Evolutionary conservation across 2,888 invertebrate species (phyloP).

Genomic region (Calephelis perditalis): DNA sequence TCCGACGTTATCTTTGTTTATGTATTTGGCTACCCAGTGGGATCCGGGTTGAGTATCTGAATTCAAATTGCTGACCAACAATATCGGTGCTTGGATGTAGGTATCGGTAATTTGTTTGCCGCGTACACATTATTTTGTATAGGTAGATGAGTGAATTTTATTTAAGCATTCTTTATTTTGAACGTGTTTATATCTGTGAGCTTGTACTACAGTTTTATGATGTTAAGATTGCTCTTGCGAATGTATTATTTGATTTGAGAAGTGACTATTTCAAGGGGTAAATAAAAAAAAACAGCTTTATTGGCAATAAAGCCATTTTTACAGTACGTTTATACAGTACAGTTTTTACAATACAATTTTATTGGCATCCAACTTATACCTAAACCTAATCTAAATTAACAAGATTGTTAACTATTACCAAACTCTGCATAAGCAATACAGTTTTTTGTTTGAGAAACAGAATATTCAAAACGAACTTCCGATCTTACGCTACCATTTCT

Average conservation of each 20-base stretch:
- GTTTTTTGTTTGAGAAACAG: neutral
- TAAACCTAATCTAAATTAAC: too few relatives aligned
- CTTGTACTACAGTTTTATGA: neutral
- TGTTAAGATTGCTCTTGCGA: too few relatives aligned
- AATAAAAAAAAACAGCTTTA: too few relatives aligned
- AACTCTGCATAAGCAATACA: neutral
- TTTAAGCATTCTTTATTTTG: neutral
- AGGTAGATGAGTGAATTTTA: neutral
- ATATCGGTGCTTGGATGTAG: neutral
- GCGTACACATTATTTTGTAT: constrained; percentile 5
- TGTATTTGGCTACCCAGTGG: constrained; percentile 2
- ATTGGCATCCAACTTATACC: too few relatives aligned
- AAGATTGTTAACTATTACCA: neutral
- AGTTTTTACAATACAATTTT: too few relatives aligned
- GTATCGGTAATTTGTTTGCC: neutral
- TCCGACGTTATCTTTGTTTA: constrained; percentile 3
- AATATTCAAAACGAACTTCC: neutral
- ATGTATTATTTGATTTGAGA: too few relatives aligned
- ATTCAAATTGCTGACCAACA: neutral
- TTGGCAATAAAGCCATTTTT: too few relatives aligned
- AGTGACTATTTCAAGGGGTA: too few relatives aligned
- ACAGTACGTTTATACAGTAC: too few relatives aligned
- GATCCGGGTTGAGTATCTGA: neutral
- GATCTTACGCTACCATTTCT: neutral
- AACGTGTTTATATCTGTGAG: too few relatives aligned